Evolutionary conservation across 1,140 invertebrate species (phyloP), one percentile per base, ranked within the genome.

Genomic region (Drosophila kurseongensis): DNA sequence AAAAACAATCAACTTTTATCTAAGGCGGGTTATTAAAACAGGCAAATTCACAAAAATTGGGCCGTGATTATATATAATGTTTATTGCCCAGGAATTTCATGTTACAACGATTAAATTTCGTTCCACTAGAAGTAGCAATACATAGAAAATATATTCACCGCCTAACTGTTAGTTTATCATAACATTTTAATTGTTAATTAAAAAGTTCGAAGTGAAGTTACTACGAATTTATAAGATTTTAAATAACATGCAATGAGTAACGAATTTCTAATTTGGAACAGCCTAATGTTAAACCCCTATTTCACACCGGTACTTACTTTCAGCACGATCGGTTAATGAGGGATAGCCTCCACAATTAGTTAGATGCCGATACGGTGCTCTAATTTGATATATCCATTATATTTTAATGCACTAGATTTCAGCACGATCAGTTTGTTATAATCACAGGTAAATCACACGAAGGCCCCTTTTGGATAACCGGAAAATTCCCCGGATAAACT

Each of bases 401-500:
- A 35, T 51, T 16, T 5, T 2, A 16, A 12, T 40, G 10, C 27
- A 42, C 10, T 16, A 32, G n/a, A 29, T 45, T n/a, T 45, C 14
- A 41, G 18, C 48, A 41, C 38, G 27, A 62, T 55, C 16, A 13
- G 5, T 35, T 62, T 44, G 7, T 14, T 23, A 9, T 35, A 36
- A 12, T 35, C 23, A 32, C 55, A 14, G 16, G 1, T n/a, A 14
- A 29, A 41, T 10, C 2, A 32, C 27, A 27, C 6, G 9, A 41
- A 32, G 0, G 6, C 5, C 16, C 12, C 29, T 1, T 6, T 1
- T 6, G 18, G 36, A 48, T 48, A 48, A 29, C 1, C 23, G 12
- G 23, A 29, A 14, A 10, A 14, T 5, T 8, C 9, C 5, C n/a
- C 44, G 57, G 57, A 66, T 66, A 68, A 44, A 18, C 38, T 36